Conservation (phyloP, 2,113 vertebrate genomes). For the Cygnus buccinator region DNA sequence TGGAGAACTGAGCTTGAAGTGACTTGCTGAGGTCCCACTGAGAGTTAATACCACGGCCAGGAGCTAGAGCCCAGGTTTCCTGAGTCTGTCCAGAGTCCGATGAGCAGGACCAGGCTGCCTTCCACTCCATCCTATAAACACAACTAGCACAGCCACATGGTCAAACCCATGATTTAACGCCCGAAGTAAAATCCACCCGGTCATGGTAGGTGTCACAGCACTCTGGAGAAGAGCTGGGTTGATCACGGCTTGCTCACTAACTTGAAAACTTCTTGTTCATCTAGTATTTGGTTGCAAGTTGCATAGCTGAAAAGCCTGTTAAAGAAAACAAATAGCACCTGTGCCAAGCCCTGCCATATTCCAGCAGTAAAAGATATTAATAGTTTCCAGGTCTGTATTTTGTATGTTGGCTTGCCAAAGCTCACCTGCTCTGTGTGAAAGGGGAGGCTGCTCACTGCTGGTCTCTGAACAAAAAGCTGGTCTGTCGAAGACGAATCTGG, state of each 20-base stretch:
- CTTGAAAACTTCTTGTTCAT: neutral
- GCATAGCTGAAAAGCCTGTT: neutral
- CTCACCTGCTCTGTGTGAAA: constrained; percentile 54
- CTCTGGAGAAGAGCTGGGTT: neutral
- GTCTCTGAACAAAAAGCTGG: constrained; percentile 37
- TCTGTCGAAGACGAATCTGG: constrained; percentile 58
- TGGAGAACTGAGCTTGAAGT: neutral
- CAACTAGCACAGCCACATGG: neutral
- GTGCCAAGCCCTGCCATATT: neutral
- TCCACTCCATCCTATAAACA: neutral
- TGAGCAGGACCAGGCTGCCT: constrained; percentile 18
- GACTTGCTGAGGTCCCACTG: neutral
- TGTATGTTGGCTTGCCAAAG: constrained; percentile 25
- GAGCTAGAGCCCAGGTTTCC: constrained; percentile 18
- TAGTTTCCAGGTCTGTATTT: constrained; percentile 44
- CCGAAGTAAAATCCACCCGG: neutral
- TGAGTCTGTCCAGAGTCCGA: neutral
- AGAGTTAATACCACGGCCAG: neutral
- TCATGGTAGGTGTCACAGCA: accelerated
- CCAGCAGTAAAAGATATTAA: constrained; percentile 50
- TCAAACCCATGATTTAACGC: neutral
- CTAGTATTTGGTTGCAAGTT: neutral
- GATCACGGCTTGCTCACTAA: neutral
- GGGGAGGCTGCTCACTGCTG: neutral
- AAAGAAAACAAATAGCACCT: constrained; percentile 59